Evolutionary conservation across 2,888 invertebrate species (phyloP), one percentile per base, ranked within the genome.

Genomic region (Lepidochrysops patricia): DNA sequence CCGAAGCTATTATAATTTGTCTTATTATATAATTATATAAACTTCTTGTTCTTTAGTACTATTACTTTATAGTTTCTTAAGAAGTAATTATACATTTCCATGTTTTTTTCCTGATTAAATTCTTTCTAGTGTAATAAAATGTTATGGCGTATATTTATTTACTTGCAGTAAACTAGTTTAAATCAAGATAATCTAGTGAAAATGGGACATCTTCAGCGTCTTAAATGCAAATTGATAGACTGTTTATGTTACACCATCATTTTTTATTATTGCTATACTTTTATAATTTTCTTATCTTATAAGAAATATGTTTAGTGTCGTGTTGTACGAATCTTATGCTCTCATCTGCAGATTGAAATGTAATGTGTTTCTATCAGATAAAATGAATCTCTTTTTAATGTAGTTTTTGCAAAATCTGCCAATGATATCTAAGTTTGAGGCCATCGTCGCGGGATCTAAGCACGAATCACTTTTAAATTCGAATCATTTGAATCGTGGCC

Each of bases 1-100:
- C 19, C 19, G 32, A 29, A 54, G 54, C 54, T 15, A 54, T 54
- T 54, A 54, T 54, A 54, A 54, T 54, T 54, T 32, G 54, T 54
- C 54, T 54, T 32, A 29, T 29, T 29, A 27, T n/a, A n/a, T n/a
- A n/a, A n/a, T n/a, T n/a, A n/a, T n/a, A n/a, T 54, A 32, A 54
- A 32, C 54, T 29, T 7, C 15, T 54, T 54, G 54, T 32, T 32
- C 32, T 29, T 32, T 54, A 19, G 2, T 29, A 43, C 19, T 2
- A 43, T 23, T 43, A 43, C 19, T 12, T 19, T 43, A 43, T 7
- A 4, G 19, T 43, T 43, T 43, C 43, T 23, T 43, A 43, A 23
- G 43, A 43, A 23, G 43, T 43, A 43, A 43, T 43, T 43, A 43
- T 43, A 43, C 19, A 43, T 43, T 43, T 43, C 43, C 43, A 43